A percentile compares a stretch with the other conserved stretches of the same genome.
Conservation (phyloP, 2,113 vertebrate species). For the Sinocyclocheilus maitianheensis region DNA sequence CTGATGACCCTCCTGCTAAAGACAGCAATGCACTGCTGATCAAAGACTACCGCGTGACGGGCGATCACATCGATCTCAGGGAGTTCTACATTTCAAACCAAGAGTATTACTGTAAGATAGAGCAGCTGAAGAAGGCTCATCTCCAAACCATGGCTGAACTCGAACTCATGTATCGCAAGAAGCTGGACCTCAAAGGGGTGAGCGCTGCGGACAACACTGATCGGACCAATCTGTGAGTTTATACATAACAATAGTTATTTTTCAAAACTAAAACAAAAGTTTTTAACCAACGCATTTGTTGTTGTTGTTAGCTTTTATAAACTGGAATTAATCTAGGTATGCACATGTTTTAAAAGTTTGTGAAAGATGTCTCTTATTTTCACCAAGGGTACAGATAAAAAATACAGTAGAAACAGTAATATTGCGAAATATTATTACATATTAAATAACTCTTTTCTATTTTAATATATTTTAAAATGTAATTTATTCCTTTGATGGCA, state of each 20-base stretch:
- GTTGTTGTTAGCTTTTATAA: not conserved
- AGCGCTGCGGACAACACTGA: constrained; percentile 50
- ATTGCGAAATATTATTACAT: not conserved
- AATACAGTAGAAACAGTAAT: too few species aligned
- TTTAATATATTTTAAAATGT: not conserved
- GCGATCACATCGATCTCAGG: constrained; percentile 71
- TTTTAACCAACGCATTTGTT: not conserved
- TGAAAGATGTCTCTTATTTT: too few species aligned
- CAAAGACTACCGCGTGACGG: constrained; percentile 38
- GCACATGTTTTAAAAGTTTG: not conserved
- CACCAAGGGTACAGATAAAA: too few species aligned
- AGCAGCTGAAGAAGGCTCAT: constrained; percentile 87
- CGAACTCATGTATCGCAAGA: constrained; percentile 82
- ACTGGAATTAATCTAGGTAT: not conserved
- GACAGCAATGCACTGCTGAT: constrained; percentile 40
- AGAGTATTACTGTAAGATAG: constrained; percentile 91
- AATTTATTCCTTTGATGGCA: not conserved
- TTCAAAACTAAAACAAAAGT: too few species aligned
- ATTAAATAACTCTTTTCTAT: not conserved
- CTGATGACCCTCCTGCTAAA: constrained; percentile 49
- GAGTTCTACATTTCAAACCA: constrained; percentile 82
- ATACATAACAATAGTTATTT: not conserved
- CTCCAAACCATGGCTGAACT: constrained; percentile 85
- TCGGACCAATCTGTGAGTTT: constrained; percentile 68
- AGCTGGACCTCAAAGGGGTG: constrained; percentile 76